A percentile compares a stretch with the other conserved stretches of the same genome.
phyloP scores from a whole-genome alignment of 2,797 vertebrate genomes.

The Liasis olivaceus region DNA sequence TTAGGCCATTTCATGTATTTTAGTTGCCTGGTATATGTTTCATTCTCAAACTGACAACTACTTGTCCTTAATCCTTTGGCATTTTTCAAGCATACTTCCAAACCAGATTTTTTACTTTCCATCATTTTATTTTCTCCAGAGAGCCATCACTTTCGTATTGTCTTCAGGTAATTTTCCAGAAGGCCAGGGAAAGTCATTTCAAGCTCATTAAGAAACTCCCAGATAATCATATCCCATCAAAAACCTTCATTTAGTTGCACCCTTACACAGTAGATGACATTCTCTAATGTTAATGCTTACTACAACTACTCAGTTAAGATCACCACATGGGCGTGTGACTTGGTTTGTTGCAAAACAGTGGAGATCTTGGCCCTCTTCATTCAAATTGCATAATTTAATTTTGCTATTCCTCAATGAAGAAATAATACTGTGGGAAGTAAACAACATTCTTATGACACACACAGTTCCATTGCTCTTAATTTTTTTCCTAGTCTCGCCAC shows the following conservation, averaged over 20 bases:
- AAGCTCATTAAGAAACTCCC: background rate
- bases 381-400: background rate
- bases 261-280: background rate
- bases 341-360: background rate
- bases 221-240: background rate
- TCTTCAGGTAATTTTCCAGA: background rate
- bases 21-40: background rate
- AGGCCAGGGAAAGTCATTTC: background rate
- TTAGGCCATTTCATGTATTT: background rate
- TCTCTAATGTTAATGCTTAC: background rate
- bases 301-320: background rate
- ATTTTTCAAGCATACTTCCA: background rate
- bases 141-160: background rate
- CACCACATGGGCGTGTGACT: background rate
- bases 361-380: background rate
- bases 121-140: background rate
- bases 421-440: slow-evolving; percentile 13
- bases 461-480: background rate
- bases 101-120: background rate
- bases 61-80: background rate
- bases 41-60: background rate
- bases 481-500: background rate
- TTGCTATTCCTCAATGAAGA: slow-evolving; percentile 3
- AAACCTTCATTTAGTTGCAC: background rate
- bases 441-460: background rate